Evolutionary conservation across 2,888 invertebrate species (phyloP).

Genomic region (Mythimna albipuncta): DNA sequence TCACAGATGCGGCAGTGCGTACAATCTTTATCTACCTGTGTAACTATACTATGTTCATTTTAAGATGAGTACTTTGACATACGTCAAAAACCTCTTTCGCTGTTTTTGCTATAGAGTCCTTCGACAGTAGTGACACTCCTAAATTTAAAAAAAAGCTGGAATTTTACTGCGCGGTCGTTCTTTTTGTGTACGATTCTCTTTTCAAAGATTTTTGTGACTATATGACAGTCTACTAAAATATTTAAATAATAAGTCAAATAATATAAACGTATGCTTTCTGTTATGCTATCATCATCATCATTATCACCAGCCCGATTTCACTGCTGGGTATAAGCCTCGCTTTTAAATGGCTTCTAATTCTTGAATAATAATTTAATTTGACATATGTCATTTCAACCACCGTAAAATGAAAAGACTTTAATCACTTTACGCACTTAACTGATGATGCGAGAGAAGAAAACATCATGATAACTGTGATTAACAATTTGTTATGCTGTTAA

Average conservation of each 20-base stretch:
- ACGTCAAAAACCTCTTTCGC: not conserved
- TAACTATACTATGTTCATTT: constrained; percentile 21
- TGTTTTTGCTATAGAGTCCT: not conserved
- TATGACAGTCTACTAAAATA: too few species aligned
- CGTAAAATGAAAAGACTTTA: constrained; percentile 5
- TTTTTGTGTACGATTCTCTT: too few species aligned
- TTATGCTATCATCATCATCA: not conserved
- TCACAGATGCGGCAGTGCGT: constrained; percentile 35
- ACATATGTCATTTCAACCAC: not conserved
- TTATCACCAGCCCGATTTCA: not conserved
- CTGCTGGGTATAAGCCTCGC: not conserved
- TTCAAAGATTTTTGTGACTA: too few species aligned
- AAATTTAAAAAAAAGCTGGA: too few species aligned
- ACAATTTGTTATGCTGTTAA: constrained; percentile 32
- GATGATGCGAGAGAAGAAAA: constrained; percentile 16
- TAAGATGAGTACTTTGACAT: not conserved
- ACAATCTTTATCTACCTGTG: not conserved
- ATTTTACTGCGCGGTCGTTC: too few species aligned
- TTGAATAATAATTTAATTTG: not conserved
- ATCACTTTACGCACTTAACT: not conserved
- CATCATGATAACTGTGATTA: constrained; percentile 25
- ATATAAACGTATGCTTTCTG: too few species aligned
- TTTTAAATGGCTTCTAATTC: not conserved
- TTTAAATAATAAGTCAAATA: too few species aligned
- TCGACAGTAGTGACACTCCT: not conserved